Conservation (phyloP, 2,113 vertebrate genomes). For the Colinus virginianus region DNA sequence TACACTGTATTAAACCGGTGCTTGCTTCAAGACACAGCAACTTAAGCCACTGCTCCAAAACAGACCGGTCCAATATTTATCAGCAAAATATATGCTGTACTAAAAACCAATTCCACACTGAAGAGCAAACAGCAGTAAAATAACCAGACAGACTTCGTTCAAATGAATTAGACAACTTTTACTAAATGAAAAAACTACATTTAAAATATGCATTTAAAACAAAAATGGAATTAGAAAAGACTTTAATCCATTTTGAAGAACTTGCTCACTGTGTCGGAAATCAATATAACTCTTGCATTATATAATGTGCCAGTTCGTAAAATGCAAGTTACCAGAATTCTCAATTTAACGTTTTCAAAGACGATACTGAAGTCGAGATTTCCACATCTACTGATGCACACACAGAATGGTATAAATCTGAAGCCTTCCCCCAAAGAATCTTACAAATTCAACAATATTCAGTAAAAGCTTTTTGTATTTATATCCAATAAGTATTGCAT, state of each 20-base stretch:
- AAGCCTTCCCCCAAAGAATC: slow-evolving; percentile 70
- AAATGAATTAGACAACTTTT: slow-evolving; percentile 87
- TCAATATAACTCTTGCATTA: slow-evolving; percentile 76
- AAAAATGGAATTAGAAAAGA: slow-evolving; percentile 83
- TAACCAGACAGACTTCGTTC: slow-evolving; percentile 80
- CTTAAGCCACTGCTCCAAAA: background rate
- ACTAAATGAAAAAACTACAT: slow-evolving; percentile 86
- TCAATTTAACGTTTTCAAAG: slow-evolving; percentile 80
- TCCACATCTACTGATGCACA: slow-evolving; percentile 78
- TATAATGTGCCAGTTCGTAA: slow-evolving; percentile 78
- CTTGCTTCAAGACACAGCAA: background rate
- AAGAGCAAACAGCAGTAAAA: slow-evolving; percentile 58
- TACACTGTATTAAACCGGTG: background rate
- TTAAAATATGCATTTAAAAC: slow-evolving; percentile 84
- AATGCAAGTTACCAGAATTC: slow-evolving; percentile 76
- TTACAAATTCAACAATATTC: slow-evolving; percentile 74
- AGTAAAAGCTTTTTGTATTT: slow-evolving; percentile 73
- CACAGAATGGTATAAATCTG: slow-evolving; percentile 79
- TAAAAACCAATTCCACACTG: slow-evolving; percentile 1
- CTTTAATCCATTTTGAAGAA: slow-evolving; percentile 78
- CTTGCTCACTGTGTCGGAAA: slow-evolving; percentile 79
- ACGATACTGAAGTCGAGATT: slow-evolving; percentile 79
- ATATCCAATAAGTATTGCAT: slow-evolving; percentile 60
- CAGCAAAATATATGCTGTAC: background rate
- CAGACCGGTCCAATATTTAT: background rate